These are phyloP conservation scores for Paralichthys olivaceus DNA, from an alignment of 2,113 vertebrate species.

Conservation along the genomic window DNA sequence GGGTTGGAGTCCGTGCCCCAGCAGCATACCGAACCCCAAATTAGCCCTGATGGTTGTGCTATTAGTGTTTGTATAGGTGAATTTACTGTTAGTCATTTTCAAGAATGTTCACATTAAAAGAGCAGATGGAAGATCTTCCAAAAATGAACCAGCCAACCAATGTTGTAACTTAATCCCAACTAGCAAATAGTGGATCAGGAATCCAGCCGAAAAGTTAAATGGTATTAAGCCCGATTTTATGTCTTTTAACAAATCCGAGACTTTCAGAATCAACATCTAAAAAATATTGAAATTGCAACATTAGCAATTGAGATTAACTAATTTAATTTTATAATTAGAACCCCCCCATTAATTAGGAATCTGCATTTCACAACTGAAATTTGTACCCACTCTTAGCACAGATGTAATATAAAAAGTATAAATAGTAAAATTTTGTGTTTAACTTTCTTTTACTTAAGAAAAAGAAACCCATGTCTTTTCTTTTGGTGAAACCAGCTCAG, in stretches of 20 bases:
- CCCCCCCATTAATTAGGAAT: slow-evolving; percentile 1
- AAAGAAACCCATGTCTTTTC: not conserved
- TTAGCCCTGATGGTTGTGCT: not conserved
- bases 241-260: not conserved
- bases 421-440: no score
- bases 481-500: slow-evolving; percentile 15
- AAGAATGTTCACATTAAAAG: no score
- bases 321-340: no score
- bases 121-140: no score
- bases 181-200: no score
- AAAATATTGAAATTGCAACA: not conserved
- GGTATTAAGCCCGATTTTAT: no score
- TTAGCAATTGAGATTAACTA: not conserved
- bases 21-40: slow-evolving; percentile 5
- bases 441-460: not conserved
- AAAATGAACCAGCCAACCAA: no score
- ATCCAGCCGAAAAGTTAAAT: no score
- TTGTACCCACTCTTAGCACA: not conserved
- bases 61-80: no score
- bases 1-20: not conserved
- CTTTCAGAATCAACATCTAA: not conserved
- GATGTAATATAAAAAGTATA: no score
- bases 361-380: not conserved
- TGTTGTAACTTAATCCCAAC: no score
- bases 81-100: not conserved